Base-by-base conservation (phyloP, 2,797 vertebrate species). In the Scolopax rusticola region DNA sequence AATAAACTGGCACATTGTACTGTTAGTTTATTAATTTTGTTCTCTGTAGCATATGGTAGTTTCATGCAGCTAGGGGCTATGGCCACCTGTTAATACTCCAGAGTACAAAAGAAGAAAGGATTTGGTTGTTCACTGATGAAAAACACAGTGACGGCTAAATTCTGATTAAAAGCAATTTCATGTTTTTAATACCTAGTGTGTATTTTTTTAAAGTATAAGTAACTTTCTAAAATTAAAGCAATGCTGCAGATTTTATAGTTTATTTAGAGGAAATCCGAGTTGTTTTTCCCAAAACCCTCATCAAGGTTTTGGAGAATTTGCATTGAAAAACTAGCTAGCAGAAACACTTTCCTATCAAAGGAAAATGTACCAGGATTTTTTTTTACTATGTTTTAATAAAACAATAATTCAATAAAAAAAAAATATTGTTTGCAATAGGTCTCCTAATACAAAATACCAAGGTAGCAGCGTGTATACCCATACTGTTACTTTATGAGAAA, bases 21-120 rank as follows among this genome's bases (percentile, higher is more conserved):
- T 80, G 75, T 69, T 93, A 84, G 89, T 94, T 95, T 97, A 96
- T 93, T 95, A 95, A 95, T 97, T 97, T 91, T 95, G 76, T 71
- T 94, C 77, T 94, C 75, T 85, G 77, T 86, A 94, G 77, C 96
- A 96, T 96, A 96, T 96, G 95, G 90, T 90, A 56, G 82, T 91
- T 96, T 81, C 84, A 84, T 64, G 80, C 81, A 97, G 82, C 90
- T 95, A 84, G 79, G 65, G 87, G 85, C 94, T 95, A 86, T 63
- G 68, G 65, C 94, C 94, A 97, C 96, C 96, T 97, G 93, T 95
- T 97, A 93, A 94, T 91, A 93, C 89, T 90, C 91, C 32, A 80
- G 85, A 87, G 95, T 88, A 88, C 32, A 48, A 91, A 92, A 94
- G 80, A 91, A 93, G 54, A 89, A 95, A 94, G 81, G 38, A 81